Evolutionary conservation across 2,797 vertebrate species (phyloP).

Genomic region (Cetoscarus ocellatus): DNA sequence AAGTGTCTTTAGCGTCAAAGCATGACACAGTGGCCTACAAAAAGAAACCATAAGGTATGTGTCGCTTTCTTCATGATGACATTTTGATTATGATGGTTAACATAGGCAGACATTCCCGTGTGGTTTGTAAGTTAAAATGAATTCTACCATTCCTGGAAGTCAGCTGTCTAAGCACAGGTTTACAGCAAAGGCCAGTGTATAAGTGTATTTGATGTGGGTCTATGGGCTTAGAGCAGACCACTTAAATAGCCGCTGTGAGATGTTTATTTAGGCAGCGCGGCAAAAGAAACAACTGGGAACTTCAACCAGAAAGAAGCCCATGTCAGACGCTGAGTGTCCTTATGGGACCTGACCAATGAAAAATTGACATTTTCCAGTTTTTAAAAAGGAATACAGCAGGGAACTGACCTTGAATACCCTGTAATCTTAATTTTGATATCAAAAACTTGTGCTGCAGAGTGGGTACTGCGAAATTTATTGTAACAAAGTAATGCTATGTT

Average conservation of each 20-base stretch:
- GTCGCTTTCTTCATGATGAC: constrained; percentile 73
- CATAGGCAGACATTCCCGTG: constrained; percentile 61
- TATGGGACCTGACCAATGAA: constrained; percentile 45
- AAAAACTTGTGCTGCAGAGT: constrained; percentile 12
- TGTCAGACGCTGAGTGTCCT: constrained; percentile 68
- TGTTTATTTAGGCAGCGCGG: constrained; percentile 79
- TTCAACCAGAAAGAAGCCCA: constrained; percentile 60
- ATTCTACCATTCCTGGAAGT: constrained; percentile 71
- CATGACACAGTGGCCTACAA: constrained; percentile 58
- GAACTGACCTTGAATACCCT: constrained; percentile 28
- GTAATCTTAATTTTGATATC: constrained; percentile 3
- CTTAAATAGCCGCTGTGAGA: constrained; percentile 70
- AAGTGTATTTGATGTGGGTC: constrained; percentile 80
- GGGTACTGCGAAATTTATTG: constrained; percentile 31
- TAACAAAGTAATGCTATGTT: constrained; percentile 40
- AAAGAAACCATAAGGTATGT: constrained; percentile 51
- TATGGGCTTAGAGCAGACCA: constrained; percentile 56
- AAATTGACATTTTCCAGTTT: constrained; percentile 14
- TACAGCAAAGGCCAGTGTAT: constrained; percentile 56
- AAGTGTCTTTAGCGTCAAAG: constrained; percentile 13
- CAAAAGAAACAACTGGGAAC: constrained; percentile 71
- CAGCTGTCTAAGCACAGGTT: constrained; percentile 67
- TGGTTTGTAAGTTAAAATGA: constrained; percentile 66
- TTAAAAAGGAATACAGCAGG: constrained; percentile 27
- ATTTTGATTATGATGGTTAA: constrained; percentile 59